Conservation (phyloP, 2,797 vertebrate genomes). For the Acipenser oxyrinchus region DNA sequence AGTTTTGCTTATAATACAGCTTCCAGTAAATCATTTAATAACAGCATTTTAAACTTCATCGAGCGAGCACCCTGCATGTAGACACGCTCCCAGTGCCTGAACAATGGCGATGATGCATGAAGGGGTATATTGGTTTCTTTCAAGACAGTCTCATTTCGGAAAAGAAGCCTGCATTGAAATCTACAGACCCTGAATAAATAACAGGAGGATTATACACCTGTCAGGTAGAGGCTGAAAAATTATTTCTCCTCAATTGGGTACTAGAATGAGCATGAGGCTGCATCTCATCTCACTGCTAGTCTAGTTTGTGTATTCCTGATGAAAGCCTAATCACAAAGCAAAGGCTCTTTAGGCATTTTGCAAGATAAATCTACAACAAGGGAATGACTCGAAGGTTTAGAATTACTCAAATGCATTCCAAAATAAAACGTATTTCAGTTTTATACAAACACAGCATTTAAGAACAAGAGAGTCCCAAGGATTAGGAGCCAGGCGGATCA, state of each 20-base stretch:
- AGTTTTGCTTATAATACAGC: background rate
- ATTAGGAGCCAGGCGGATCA: too few species aligned
- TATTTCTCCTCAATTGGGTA: too few species aligned
- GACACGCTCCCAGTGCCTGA: too few species aligned
- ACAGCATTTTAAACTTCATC: background rate
- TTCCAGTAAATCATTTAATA: background rate
- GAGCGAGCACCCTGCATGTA: background rate
- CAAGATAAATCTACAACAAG: too few species aligned
- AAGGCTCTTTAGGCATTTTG: too few species aligned
- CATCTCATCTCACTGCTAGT: conserved; percentile 31
- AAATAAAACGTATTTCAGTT: too few species aligned
- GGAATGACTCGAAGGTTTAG: too few species aligned
- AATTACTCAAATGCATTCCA: too few species aligned
- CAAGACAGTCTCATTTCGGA: background rate
- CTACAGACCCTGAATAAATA: background rate
- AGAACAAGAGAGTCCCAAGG: too few species aligned
- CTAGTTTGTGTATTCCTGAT: too few species aligned
- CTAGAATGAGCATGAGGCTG: background rate
- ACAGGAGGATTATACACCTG: background rate
- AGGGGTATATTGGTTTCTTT: background rate
- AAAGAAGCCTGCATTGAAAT: background rate
- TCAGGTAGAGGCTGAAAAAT: background rate
- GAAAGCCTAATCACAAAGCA: too few species aligned
- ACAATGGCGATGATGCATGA: background rate
- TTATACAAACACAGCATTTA: too few species aligned